Conservation (phyloP, 2,113 vertebrate genomes). For the western clawed frog (Xenopus tropicalis) region DNA sequence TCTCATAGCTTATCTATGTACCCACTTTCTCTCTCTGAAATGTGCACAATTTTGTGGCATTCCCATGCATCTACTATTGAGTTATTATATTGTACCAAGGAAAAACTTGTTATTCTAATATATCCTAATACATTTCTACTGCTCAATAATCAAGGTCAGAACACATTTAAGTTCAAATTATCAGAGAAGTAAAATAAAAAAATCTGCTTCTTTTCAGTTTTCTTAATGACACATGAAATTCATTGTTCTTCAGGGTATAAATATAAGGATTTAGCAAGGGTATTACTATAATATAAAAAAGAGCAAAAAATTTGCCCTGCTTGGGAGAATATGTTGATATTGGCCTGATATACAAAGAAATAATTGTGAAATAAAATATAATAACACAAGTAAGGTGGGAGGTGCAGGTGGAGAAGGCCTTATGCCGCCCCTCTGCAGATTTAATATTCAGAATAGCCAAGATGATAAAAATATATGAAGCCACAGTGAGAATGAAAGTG, state of each 20-base stretch:
- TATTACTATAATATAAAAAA: conserved; percentile 48
- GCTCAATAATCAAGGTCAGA: no score
- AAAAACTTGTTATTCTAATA: no score
- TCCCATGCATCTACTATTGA: no score
- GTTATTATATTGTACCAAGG: no score
- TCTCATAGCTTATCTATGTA: no score
- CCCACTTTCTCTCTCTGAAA: no score
- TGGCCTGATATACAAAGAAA: conserved; percentile 47
- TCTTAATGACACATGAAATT: conserved; percentile 29
- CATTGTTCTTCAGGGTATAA: conserved; percentile 51
- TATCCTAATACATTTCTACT: no score
- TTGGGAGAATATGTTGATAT: conserved; percentile 36
- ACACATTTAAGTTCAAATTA: no score
- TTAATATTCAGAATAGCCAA: not conserved
- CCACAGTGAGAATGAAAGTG: conserved; percentile 44
- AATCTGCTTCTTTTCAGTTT: not conserved
- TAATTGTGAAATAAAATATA: conserved; percentile 43
- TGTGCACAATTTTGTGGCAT: no score
- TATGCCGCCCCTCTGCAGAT: conserved; percentile 11
- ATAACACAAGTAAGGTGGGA: conserved; percentile 46
- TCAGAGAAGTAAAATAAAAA: no score
- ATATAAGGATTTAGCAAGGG: conserved; percentile 52
- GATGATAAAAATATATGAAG: conserved; percentile 49
- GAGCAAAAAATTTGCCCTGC: conserved; percentile 46
- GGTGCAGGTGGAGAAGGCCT: conserved; percentile 54